A percentile compares a stretch with the other conserved stretches of the same genome.
These are phyloP conservation scores for Isaurus tuberculatus DNA, from an alignment of 92 coral and sea anemone species.

Conservation along the genomic window DNA sequence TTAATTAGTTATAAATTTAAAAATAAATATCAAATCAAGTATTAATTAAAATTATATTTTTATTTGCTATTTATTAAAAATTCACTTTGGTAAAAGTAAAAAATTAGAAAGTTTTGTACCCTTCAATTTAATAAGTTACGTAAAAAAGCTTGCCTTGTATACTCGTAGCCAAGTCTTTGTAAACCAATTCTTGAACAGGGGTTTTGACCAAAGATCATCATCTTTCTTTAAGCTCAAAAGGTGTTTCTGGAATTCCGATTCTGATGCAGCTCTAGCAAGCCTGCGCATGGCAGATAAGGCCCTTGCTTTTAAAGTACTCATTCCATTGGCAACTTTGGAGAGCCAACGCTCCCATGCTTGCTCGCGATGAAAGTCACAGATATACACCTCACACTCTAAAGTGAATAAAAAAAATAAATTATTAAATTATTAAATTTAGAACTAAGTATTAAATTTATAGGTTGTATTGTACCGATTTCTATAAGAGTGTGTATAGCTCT, in stretches of 20 bases:
- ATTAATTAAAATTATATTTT: neutral
- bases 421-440: neutral
- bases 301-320: slow-evolving; percentile 25
- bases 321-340: slow-evolving; percentile 19
- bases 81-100: neutral
- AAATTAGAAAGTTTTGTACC: neutral
- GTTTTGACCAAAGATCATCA: slow-evolving; percentile 2
- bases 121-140: neutral
- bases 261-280: slow-evolving; percentile 14
- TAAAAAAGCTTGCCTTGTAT: slow-evolving; percentile 34
- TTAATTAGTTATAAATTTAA: no score
- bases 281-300: slow-evolving; percentile 15
- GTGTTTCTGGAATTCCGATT: neutral
- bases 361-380: slow-evolving; percentile 20
- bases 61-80: neutral
- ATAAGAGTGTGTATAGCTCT: no score
- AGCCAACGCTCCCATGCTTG: slow-evolving; percentile 28
- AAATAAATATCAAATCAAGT: neutral
- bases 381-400: slow-evolving; percentile 24
- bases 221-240: neutral
- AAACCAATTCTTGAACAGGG: slow-evolving; percentile 40
- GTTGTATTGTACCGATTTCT: no score
- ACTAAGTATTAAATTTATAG: no score
- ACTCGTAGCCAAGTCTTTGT: slow-evolving; percentile 52
- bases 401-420: neutral